phyloP scores from a whole-genome alignment of 2,888 invertebrate genomes.

The Rhaphigaster nebulosa region DNA sequence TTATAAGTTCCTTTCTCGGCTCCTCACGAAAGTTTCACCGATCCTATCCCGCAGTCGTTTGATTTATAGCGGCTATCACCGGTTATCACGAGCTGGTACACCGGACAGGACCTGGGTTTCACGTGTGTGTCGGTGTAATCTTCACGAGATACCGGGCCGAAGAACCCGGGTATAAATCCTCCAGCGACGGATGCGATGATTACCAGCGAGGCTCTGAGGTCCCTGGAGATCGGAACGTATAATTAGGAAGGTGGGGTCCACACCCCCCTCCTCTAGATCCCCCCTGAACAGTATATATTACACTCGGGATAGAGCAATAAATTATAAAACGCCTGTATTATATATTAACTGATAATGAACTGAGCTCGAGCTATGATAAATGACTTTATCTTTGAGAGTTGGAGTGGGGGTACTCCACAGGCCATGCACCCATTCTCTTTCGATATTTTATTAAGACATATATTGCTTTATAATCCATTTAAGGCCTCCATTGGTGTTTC shows the following conservation, averaged over 20 bases:
- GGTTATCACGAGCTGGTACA: constrained; percentile 7
- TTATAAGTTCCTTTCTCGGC: background rate
- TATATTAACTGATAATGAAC: constrained; percentile 65
- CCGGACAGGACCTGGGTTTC: background rate
- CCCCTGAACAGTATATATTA: constrained; percentile 61
- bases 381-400: constrained; percentile 62
- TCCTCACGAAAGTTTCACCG: constrained; percentile 28
- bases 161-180: constrained; percentile 37
- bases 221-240: constrained; percentile 48
- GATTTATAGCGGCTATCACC: constrained; percentile 16
- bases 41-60: constrained; percentile 1
- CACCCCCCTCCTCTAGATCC: background rate
- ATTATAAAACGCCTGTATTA: constrained; percentile 64
- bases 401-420: constrained; percentile 57
- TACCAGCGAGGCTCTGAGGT: constrained; percentile 41
- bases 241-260: constrained; percentile 48
- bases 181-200: constrained; percentile 36
- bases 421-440: background rate
- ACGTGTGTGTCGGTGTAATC: constrained; percentile 34
- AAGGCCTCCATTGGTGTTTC: background rate
- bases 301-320: constrained; percentile 62
- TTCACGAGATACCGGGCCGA: constrained; percentile 13
- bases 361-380: constrained; percentile 62
- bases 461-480: background rate
- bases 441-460: constrained; percentile 2